A percentile compares a stretch with the other conserved stretches of the same genome.
Evolutionary conservation across 2,113 vertebrate species (phyloP).

Genomic region (Bambusicola thoracicus): DNA sequence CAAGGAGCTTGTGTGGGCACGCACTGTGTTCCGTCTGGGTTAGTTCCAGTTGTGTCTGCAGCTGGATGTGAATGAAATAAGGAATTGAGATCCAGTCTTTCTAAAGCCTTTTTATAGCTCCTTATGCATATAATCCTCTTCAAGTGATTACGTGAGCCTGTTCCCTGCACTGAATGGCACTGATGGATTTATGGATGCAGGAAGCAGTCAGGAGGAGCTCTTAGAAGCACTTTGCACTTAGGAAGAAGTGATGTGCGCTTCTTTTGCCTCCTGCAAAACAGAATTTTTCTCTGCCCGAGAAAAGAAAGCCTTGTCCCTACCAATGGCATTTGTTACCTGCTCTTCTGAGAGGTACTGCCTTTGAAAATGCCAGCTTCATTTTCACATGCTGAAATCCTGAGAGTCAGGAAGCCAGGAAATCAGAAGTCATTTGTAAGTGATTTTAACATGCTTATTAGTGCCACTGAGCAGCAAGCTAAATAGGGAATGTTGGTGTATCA

Average conservation of each 20-base stretch:
- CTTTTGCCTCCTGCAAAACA: not conserved
- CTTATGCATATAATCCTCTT: not conserved
- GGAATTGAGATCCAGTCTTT: not conserved
- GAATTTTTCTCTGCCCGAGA: not conserved
- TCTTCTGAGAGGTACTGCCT: not conserved
- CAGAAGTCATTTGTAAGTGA: not conserved
- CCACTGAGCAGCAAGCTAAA: not conserved
- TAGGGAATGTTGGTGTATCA: fast-evolving
- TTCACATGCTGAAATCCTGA: not conserved
- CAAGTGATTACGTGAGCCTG: fast-evolving
- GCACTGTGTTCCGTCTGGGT: fast-evolving
- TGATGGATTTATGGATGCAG: not conserved
- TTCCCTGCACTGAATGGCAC: not conserved
- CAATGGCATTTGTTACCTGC: not conserved
- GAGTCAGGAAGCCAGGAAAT: not conserved
- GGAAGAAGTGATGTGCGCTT: not conserved
- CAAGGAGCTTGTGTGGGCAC: not conserved
- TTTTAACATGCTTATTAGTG: not conserved
- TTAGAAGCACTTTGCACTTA: no score
- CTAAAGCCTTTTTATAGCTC: not conserved
- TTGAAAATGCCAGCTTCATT: not conserved
- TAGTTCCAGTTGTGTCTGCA: not conserved
- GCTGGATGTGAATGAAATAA: not conserved
- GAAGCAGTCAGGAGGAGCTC: not conserved
- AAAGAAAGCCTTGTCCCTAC: fast-evolving